Percentiles rank a stretch among this genome's conserved stretches.
phyloP scores from a whole-genome alignment of 2,113 vertebrate genomes.

The Microtus oregoni region DNA sequence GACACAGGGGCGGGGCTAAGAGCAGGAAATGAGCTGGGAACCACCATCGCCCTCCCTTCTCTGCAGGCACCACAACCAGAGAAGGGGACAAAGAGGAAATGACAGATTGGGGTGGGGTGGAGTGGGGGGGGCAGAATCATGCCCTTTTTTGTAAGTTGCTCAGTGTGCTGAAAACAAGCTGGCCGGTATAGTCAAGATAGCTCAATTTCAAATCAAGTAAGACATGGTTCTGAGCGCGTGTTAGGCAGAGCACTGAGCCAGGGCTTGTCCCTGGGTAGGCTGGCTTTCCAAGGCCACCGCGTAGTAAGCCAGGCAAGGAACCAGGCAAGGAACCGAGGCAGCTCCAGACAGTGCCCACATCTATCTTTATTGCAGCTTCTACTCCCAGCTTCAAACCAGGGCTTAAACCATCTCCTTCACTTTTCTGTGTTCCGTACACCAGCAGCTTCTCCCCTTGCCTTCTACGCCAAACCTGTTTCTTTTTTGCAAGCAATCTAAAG shows the following conservation, averaged over 20 bases:
- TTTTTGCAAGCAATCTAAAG: background rate
- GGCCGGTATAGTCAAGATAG: background rate
- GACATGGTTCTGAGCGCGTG: background rate
- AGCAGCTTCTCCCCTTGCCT: background rate
- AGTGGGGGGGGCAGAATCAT: background rate
- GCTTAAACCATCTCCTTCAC: background rate
- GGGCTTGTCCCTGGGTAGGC: background rate
- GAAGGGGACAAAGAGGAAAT: slow-evolving; percentile 80
- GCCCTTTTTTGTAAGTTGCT: slow-evolving; percentile 37
- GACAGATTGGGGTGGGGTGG: slow-evolving; percentile 78
- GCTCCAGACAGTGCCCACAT: background rate
- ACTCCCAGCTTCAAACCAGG: background rate
- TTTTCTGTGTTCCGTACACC: background rate
- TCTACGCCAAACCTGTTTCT: background rate
- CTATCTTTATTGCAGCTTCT: background rate
- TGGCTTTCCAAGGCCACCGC: background rate
- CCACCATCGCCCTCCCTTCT: slow-evolving; percentile 38
- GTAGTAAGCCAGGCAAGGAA: background rate
- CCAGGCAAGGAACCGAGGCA: background rate
- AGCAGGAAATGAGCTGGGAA: slow-evolving; percentile 74
- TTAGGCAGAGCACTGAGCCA: background rate
- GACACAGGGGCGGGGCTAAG: slow-evolving; percentile 46
- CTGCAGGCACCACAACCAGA: slow-evolving; percentile 48
- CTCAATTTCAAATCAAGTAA: background rate
- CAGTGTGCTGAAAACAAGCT: slow-evolving; percentile 18